These are phyloP conservation scores for Verasper variegatus DNA, from an alignment of 2,113 vertebrate species.

Conservation along the genomic window DNA sequence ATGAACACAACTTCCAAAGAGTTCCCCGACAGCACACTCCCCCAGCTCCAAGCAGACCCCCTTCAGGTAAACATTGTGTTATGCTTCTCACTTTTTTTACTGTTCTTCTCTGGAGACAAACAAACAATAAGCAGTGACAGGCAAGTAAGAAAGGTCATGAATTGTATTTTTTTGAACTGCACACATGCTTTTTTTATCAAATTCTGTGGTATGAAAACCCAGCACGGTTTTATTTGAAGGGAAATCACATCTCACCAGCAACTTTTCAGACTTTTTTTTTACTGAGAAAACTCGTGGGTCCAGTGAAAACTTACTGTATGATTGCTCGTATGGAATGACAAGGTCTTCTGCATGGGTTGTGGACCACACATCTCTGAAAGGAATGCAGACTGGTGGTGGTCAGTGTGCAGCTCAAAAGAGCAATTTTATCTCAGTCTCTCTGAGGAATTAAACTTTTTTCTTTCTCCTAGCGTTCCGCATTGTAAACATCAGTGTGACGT, in stretches of 20 bases:
- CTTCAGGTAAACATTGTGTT: slow-evolving; percentile 83
- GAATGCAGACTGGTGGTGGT: slow-evolving; percentile 6
- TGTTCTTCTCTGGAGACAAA: background rate
- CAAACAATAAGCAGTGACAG: background rate
- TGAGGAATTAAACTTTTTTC: slow-evolving; percentile 19
- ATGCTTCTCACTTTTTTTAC: background rate
- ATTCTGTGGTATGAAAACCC: background rate
- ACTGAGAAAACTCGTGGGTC: too few species aligned
- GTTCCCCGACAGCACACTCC: slow-evolving; percentile 79
- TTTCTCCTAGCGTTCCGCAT: background rate
- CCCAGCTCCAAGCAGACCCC: slow-evolving; percentile 88
- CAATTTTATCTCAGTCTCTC: background rate
- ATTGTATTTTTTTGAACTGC: background rate
- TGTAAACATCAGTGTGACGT: slow-evolving; percentile 28
- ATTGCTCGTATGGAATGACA: background rate
- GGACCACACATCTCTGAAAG: background rate
- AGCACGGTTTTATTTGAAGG: too few species aligned
- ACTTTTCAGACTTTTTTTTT: too few species aligned
- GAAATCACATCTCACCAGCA: too few species aligned
- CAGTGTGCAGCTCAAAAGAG: background rate
- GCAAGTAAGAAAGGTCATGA: background rate
- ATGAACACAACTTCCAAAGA: slow-evolving; percentile 90
- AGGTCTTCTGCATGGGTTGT: too few species aligned
- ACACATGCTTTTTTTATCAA: background rate
- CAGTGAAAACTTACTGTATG: too few species aligned